Evolutionary conservation across 2,797 vertebrate genomes (phyloP).

Genomic region (Neoniphon sammara): DNA sequence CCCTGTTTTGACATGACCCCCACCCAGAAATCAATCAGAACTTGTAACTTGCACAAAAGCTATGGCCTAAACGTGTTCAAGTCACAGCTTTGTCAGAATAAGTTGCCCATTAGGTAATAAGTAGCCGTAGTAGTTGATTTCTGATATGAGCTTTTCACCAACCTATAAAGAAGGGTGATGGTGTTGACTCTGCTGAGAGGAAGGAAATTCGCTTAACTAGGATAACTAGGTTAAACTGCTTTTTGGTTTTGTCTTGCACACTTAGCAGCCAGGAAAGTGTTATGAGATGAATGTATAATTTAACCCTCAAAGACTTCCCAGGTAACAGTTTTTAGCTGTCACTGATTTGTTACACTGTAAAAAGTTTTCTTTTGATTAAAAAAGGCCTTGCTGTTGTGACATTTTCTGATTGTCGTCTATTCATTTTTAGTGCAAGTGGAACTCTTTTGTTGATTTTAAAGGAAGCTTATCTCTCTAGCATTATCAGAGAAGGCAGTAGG

Average conservation of each 20-base stretch:
- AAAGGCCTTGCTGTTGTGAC: neutral
- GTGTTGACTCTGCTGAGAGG: too few species aligned
- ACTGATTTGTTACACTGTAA: neutral
- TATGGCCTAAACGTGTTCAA: neutral
- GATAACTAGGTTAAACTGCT: too few species aligned
- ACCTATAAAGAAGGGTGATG: too few species aligned
- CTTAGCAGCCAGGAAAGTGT: neutral
- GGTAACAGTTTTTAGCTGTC: neutral
- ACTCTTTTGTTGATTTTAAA: slow-evolving; percentile 12
- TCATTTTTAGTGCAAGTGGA: neutral
- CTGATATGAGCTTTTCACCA: slow-evolving; percentile 4
- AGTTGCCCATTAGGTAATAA: neutral
- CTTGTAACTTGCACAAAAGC: neutral
- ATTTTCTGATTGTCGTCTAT: neutral
- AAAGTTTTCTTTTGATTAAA: neutral
- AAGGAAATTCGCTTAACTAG: too few species aligned
- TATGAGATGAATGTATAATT: neutral
- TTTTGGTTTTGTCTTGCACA: too few species aligned
- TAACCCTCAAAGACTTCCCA: neutral
- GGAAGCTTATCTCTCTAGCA: neutral
- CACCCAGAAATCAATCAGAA: neutral
- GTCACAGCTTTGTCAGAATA: neutral
- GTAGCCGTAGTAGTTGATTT: too few species aligned
- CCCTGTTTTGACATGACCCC: neutral
- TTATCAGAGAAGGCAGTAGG: neutral